Evolutionary conservation across 2,797 vertebrate species (phyloP).

Genomic region (Tokudaia tokunoshimensis): DNA sequence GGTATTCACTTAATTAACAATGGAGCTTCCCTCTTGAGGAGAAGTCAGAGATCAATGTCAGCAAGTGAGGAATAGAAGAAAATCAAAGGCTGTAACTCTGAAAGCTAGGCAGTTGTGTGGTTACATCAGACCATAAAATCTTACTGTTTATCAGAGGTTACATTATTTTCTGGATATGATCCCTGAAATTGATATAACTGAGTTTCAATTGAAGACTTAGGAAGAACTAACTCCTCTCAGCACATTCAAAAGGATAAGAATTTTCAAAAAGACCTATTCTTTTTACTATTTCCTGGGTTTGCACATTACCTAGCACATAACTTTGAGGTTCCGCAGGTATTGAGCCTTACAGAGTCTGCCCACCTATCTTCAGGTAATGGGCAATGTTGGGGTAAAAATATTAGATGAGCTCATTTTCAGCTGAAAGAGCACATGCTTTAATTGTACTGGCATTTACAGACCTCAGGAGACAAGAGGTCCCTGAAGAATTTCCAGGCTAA

Average conservation of each 20-base stretch:
- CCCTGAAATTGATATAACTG: not conserved
- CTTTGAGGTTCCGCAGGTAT: not conserved
- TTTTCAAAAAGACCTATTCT: not conserved
- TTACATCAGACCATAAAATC: not conserved
- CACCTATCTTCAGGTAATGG: not conserved
- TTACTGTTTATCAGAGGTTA: not conserved
- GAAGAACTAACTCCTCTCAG: not conserved
- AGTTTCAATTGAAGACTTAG: not conserved
- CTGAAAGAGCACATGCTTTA: not conserved
- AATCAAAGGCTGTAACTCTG: not conserved
- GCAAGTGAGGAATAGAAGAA: not conserved
- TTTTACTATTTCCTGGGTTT: not conserved
- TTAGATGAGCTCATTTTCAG: not conserved
- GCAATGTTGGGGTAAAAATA: not conserved
- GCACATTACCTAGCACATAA: not conserved
- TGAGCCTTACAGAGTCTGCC: not conserved
- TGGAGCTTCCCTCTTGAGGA: not conserved
- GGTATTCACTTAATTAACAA: not conserved
- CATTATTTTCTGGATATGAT: not conserved
- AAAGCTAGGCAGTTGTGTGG: not conserved
- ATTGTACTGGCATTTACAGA: not conserved
- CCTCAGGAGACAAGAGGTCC: constrained; percentile 16
- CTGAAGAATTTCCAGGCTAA: constrained; percentile 1
- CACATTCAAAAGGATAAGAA: not conserved
- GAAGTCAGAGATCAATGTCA: not conserved